These are phyloP conservation scores for Cheilosia soror DNA, from an alignment of 2,888 invertebrate genomes.

Conservation along the genomic window DNA sequence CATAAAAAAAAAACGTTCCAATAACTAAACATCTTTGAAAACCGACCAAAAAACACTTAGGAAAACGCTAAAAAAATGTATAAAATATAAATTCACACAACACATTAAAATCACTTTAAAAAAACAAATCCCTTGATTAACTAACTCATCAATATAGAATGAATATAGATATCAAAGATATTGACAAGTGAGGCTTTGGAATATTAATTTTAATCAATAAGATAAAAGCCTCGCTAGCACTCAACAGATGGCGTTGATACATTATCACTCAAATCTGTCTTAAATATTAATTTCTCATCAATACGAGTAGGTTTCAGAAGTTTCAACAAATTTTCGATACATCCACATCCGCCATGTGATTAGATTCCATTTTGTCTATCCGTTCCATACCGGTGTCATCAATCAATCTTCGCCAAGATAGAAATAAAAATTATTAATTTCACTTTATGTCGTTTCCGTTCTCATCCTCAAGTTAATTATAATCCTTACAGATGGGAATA, in stretches of 20 bases:
- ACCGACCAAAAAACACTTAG: no score
- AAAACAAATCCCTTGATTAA: no score
- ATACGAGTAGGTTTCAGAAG: neutral
- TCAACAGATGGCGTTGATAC: slow-evolving; percentile 5
- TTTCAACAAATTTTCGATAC: neutral
- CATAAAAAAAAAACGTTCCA: no score
- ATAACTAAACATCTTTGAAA: no score
- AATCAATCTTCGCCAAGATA: slow-evolving; percentile 40
- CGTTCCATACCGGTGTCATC: slow-evolving; percentile 46
- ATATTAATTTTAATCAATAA: no score
- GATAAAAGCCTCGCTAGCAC: no score
- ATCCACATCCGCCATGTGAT: slow-evolving; percentile 15
- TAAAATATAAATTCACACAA: no score
- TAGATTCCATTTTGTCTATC: slow-evolving; percentile 23
- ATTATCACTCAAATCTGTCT: neutral
- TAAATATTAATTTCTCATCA: slow-evolving; percentile 1
- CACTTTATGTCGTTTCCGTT: slow-evolving; percentile 7
- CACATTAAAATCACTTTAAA: no score
- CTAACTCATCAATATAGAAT: no score
- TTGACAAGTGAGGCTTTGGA: no score
- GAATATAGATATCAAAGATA: no score
- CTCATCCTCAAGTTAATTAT: slow-evolving; percentile 26
- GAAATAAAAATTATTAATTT: slow-evolving; percentile 33
- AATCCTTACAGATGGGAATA: slow-evolving; percentile 13
- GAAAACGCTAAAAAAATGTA: no score